These are phyloP conservation scores for Labroides dimidiatus DNA, from an alignment of 2,797 vertebrate species.

Conservation along the genomic window DNA sequence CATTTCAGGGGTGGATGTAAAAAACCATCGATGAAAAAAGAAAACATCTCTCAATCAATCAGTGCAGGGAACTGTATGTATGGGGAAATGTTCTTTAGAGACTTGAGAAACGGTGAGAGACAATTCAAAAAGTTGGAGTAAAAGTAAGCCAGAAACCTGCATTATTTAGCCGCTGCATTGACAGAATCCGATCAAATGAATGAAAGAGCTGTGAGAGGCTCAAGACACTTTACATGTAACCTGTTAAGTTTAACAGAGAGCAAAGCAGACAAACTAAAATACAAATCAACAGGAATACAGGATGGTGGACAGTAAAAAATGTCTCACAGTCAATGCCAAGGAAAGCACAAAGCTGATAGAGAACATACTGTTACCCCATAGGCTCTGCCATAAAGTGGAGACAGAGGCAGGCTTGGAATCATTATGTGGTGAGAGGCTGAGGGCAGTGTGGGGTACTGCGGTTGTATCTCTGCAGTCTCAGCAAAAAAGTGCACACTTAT, in stretches of 20 bases:
- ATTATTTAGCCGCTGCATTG: background rate
- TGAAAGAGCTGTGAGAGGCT: background rate
- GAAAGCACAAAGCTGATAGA: constrained; percentile 50
- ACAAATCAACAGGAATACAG: constrained; percentile 31
- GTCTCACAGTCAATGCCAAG: constrained; percentile 32
- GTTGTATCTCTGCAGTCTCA: constrained; percentile 46
- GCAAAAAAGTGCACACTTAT: constrained; percentile 24
- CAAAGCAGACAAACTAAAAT: constrained; percentile 3
- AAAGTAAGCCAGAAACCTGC: too few species aligned
- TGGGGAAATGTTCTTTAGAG: background rate
- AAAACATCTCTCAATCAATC: background rate
- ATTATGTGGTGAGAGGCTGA: constrained; percentile 60
- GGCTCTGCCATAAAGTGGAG: constrained; percentile 44
- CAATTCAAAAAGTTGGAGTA: background rate
- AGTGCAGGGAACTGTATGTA: background rate
- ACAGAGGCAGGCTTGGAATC: constrained; percentile 48
- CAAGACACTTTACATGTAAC: background rate
- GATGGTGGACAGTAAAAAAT: constrained; percentile 47
- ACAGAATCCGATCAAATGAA: constrained; percentile 2
- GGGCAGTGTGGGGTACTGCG: constrained; percentile 34
- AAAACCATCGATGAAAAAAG: background rate
- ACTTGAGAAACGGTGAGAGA: background rate
- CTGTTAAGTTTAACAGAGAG: constrained; percentile 18
- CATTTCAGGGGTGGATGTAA: background rate
- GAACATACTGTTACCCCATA: constrained; percentile 25